phyloP scores from a whole-genome alignment of 2,888 invertebrate species.

The Agrochola macilenta region DNA sequence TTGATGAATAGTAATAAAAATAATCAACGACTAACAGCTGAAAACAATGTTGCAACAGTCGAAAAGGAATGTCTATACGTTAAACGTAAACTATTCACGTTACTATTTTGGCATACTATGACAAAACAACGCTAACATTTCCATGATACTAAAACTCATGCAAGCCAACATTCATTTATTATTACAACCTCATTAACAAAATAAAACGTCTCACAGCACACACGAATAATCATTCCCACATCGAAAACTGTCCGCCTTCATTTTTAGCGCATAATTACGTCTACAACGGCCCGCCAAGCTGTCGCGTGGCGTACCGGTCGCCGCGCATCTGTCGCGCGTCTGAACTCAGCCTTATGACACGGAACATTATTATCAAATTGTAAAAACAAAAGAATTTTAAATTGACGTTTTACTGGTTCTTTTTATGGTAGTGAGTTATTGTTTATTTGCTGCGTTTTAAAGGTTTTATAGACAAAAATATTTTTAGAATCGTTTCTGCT shows the following conservation, averaged over 20 bases:
- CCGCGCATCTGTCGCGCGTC: conserved; percentile 81
- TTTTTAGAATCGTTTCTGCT: background rate
- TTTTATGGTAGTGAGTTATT: background rate
- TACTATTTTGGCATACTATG: background rate
- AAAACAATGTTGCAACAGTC: background rate
- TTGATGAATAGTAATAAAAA: background rate
- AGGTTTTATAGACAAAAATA: background rate
- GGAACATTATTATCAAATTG: conserved; percentile 33
- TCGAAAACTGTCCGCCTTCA: conserved; percentile 71
- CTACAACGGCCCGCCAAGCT: conserved; percentile 85
- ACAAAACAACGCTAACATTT: background rate
- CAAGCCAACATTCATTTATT: conserved; percentile 13
- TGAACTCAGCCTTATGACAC: conserved; percentile 73
- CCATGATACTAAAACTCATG: conserved; percentile 2
- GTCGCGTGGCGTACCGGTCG: conserved; percentile 84
- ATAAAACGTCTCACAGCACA: conserved; percentile 38
- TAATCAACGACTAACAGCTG: background rate
- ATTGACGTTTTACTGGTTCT: conserved; percentile 29
- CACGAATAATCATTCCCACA: conserved; percentile 53
- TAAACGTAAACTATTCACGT: background rate
- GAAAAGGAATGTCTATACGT: background rate
- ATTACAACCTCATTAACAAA: conserved; percentile 46
- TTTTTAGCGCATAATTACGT: conserved; percentile 82
- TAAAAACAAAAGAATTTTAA: conserved; percentile 56
- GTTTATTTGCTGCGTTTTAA: background rate